Conservation (phyloP, 2,113 vertebrate genomes). For the Pachycephala philippinensis region DNA sequence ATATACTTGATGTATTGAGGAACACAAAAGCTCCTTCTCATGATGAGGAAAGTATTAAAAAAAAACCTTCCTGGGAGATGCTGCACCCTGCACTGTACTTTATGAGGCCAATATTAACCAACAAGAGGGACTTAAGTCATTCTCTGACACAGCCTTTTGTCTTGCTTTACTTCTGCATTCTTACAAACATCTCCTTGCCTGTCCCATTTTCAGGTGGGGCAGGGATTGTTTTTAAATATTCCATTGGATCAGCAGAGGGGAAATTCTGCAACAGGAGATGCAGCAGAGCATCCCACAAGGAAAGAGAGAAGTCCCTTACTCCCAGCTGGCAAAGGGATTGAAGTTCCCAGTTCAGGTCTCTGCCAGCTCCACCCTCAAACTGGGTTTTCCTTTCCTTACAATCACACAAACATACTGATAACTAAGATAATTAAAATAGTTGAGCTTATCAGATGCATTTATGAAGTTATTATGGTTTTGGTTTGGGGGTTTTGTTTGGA, state of each 20-base stretch:
- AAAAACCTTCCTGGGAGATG: neutral
- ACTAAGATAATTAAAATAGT: neutral
- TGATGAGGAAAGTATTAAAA: slow-evolving; percentile 16
- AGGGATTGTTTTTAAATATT: neutral
- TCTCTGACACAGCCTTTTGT: neutral
- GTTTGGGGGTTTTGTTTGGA: neutral
- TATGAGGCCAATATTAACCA: slow-evolving; percentile 22
- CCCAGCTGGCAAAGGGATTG: neutral
- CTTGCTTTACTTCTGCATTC: neutral
- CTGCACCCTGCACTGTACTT: neutral
- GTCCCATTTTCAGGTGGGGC: neutral
- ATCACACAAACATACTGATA: neutral
- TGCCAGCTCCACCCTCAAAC: neutral
- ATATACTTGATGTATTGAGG: slow-evolving; percentile 18
- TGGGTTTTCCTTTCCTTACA: neutral
- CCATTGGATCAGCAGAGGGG: neutral
- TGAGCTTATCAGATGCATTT: neutral
- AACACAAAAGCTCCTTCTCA: neutral
- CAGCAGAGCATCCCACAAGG: neutral
- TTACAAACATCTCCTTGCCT: neutral
- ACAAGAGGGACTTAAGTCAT: neutral
- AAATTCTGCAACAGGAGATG: neutral
- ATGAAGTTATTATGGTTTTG: neutral
- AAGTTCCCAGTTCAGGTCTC: neutral
- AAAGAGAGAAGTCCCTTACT: neutral